Evolutionary conservation across 2,113 vertebrate genomes (phyloP).

Genomic region (Choloepus hoffmanni): DNA sequence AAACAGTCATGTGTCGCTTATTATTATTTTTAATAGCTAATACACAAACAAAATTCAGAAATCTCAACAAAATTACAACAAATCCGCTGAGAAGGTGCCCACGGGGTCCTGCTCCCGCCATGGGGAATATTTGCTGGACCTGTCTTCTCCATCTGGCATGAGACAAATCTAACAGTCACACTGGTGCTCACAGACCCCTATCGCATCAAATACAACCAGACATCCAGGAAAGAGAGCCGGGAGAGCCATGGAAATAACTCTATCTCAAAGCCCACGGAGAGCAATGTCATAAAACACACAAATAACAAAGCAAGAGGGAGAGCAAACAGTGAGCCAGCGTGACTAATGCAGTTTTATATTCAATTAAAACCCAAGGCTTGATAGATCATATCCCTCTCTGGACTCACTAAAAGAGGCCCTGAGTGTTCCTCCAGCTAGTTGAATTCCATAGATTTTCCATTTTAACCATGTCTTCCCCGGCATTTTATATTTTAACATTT

Average conservation of each 20-base stretch:
- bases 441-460: background rate
- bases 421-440: background rate
- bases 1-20: background rate
- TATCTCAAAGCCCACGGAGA: background rate
- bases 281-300: background rate
- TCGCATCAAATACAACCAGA: background rate
- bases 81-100: background rate
- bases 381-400: background rate
- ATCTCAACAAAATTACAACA: background rate
- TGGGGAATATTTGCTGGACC: too few relatives aligned
- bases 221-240: background rate
- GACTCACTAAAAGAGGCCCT: background rate
- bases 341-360: background rate
- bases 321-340: background rate
- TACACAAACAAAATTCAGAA: background rate
- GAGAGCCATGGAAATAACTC: background rate
- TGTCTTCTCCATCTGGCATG: background rate
- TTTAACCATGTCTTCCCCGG: background rate
- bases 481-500: constrained; percentile 7
- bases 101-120: background rate
- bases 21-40: background rate
- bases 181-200: background rate
- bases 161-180: background rate
- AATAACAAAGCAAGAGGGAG: background rate
- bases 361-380: background rate